Conservation (phyloP, 2,888 invertebrate species). For the Sylvicola cinctus region DNA sequence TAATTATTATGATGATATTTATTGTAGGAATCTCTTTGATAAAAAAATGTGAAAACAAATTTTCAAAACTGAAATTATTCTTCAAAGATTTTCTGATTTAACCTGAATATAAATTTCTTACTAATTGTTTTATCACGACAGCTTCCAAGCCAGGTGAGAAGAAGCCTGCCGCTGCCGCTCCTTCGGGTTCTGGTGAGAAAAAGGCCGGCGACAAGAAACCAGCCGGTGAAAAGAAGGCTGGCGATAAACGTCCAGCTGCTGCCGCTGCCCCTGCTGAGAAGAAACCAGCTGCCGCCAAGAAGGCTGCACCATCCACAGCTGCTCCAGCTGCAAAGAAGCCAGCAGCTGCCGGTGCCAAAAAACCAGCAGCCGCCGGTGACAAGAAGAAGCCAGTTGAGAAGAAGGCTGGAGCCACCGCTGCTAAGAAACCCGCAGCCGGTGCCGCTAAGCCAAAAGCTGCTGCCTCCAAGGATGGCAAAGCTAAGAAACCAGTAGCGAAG, state of each 20-base stretch:
- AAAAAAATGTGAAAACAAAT: slow-evolving; percentile 16
- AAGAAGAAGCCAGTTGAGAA: slow-evolving; percentile 22
- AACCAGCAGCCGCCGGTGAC: slow-evolving; percentile 25
- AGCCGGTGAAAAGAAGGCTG: slow-evolving; percentile 24
- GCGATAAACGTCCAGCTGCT: slow-evolving; percentile 23
- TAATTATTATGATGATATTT: slow-evolving; percentile 29
- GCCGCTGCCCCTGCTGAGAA: slow-evolving; percentile 16
- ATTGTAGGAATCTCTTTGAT: slow-evolving; percentile 37
- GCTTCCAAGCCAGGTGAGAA: slow-evolving; percentile 8
- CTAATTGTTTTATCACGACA: not conserved
- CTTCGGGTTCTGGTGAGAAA: slow-evolving; percentile 13
- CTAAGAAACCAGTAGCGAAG: slow-evolving; percentile 28
- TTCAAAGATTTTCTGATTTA: no score
- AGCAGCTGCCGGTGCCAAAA: slow-evolving; percentile 20
- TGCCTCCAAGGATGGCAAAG: slow-evolving; percentile 26
- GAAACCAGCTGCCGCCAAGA: slow-evolving; percentile 16
- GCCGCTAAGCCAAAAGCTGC: slow-evolving; percentile 19
- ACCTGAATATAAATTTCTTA: no score
- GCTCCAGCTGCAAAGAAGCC: slow-evolving; percentile 16
- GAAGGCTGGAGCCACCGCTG: slow-evolving; percentile 20
- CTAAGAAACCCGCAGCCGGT: slow-evolving; percentile 28
- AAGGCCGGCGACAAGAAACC: slow-evolving; percentile 22
- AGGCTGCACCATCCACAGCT: slow-evolving; percentile 12
- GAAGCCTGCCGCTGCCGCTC: slow-evolving; percentile 19
- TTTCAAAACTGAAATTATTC: slow-evolving; percentile 17